A percentile compares a stretch with the other conserved stretches of the same genome.
Evolutionary conservation across 2,797 vertebrate species (phyloP).

Genomic region (Scolopax rusticola): DNA sequence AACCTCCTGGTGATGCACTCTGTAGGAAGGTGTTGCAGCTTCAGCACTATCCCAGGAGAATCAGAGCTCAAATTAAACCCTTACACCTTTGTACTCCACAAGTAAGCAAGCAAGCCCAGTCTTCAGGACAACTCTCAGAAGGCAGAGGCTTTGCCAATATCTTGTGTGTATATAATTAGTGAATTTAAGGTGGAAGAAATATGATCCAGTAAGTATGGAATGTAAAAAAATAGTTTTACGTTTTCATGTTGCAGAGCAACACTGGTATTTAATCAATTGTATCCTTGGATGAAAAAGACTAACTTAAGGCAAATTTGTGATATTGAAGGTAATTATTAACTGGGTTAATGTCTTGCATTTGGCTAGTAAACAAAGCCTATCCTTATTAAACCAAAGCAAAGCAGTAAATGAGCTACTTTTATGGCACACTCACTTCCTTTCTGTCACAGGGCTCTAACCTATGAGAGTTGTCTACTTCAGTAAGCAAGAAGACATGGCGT

Average conservation of each 20-base stretch:
- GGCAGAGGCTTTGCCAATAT: background rate
- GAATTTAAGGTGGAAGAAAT: background rate
- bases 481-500: background rate
- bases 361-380: background rate
- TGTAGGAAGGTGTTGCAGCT: background rate
- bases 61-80: background rate
- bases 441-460: background rate
- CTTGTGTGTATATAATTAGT: background rate
- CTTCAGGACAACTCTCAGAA: background rate
- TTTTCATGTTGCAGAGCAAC: background rate
- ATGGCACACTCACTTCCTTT: fast-evolving
- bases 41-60: background rate
- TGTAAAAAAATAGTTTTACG: background rate
- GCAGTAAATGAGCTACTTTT: background rate
- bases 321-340: background rate
- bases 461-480: background rate
- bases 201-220: background rate
- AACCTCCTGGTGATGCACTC: background rate
- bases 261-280: background rate
- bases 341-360: background rate
- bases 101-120: background rate
- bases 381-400: background rate
- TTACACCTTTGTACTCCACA: background rate
- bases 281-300: background rate
- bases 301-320: background rate